Base-by-base conservation (phyloP, 2,113 vertebrate genomes). In the Antechinus flavipes region DNA sequence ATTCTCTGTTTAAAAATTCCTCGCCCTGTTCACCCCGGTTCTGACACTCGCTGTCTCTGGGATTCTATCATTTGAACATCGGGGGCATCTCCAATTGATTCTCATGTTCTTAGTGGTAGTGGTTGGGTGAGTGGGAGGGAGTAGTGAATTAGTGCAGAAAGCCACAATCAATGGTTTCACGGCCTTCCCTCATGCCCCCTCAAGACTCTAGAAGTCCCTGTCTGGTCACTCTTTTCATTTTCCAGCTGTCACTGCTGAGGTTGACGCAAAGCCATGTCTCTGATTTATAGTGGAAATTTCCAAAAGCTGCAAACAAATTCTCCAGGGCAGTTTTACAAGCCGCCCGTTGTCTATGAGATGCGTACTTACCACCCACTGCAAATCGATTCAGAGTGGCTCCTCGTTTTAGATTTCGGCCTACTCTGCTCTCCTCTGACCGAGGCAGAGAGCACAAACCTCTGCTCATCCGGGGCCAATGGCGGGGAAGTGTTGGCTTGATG, bases 181-280 rank as follows among this genome's bases (percentile, higher is more conserved):
- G 49, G 49, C n/a, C 14, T 95, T 90, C 58, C 12, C 11, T 49
- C 54, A 84, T 11, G 24, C 12, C n/a, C 16, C n/a, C 22, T 12
- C 54, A 95, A 95, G 92, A 53, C 92, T 53, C 50, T 49, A 76
- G 91, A 96, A 91, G 90, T 93, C 54, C n/a, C 49, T 90, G 30
- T 94, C 30, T 91, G 27, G 49, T 8, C 93, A 54, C 16, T 96
- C 25, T 93, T 2, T 8, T 53, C 93, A 94, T 54, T 54, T 47
- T 47, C 22, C 47, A n/a, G 89, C n/a, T 90, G 25, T 91, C 93
- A 90, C 61, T 19, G 42, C 27, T 84, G 50, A 93, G 89, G 52
- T 54, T 11, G 27, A 26, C 10, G 0, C 53, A 91, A 52, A 91
- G 84, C 0, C 1, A 30, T 61, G 53, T 27, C 27, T 94, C 35